These are phyloP conservation scores for Dichetophora obliterata DNA, from an alignment of 2,888 invertebrate genomes.

Conservation along the genomic window DNA sequence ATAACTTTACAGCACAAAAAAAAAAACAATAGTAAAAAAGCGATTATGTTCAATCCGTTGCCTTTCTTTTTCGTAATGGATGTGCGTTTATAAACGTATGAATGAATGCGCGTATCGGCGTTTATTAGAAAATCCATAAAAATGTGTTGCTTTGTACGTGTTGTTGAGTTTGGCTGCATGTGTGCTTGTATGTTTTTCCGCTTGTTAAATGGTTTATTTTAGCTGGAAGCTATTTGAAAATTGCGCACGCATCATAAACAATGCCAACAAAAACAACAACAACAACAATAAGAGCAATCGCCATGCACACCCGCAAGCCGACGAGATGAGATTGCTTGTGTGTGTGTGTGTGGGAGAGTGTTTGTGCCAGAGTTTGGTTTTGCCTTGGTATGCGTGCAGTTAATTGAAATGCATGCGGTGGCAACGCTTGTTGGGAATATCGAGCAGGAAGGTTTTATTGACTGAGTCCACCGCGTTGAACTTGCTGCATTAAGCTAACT, in stretches of 20 bases:
- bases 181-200: slow-evolving; percentile 9
- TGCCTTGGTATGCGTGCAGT: slow-evolving; percentile 48
- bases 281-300: not conserved
- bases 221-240: slow-evolving; percentile 44
- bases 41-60: no score
- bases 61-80: no score
- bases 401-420: slow-evolving; percentile 53
- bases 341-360: slow-evolving; percentile 15
- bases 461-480: not conserved
- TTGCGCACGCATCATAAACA: slow-evolving; percentile 45
- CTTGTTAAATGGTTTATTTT: slow-evolving; percentile 43
- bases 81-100: no score
- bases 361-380: slow-evolving; percentile 37
- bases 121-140: no score
- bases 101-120: no score
- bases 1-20: no score
- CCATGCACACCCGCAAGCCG: not conserved
- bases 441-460: not conserved
- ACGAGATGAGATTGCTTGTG: not conserved
- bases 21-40: no score
- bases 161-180: not conserved
- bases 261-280: not conserved
- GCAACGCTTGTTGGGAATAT: not conserved
- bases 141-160: not conserved
- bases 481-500: not conserved